These are phyloP conservation scores for Pinctada fucata DNA, from an alignment of 2,888 invertebrate genomes.

Conservation along the genomic window DNA sequence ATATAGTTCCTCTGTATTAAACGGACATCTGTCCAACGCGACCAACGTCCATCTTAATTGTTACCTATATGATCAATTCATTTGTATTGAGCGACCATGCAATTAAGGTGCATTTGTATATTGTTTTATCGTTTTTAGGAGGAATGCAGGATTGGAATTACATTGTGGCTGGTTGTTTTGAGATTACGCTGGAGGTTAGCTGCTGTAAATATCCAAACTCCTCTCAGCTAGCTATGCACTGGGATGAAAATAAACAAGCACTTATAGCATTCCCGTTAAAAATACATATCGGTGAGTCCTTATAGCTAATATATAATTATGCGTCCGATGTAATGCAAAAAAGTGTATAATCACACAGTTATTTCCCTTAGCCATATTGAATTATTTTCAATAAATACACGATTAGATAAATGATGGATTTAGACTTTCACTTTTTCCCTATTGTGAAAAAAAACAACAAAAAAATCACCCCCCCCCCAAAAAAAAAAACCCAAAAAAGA, in stretches of 20 bases:
- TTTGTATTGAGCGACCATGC: no score
- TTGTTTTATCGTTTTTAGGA: constrained; percentile 78
- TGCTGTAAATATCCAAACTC: constrained; percentile 95
- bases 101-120: no score
- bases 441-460: not conserved
- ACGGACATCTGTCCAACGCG: no score
- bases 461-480: not conserved
- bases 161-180: constrained; percentile 94
- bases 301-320: not conserved
- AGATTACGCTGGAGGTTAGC: constrained; percentile 94
- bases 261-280: constrained; percentile 60
- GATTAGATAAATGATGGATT: not conserved
- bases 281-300: constrained; percentile 58
- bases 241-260: constrained; percentile 92
- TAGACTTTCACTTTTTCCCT: no score
- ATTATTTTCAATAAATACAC: no score
- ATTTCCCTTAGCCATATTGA: no score
- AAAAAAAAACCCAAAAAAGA: constrained; percentile 2
- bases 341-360: no score
- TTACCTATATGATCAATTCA: no score
- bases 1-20: no score
- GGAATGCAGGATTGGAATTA: constrained; percentile 98
- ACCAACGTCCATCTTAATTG: no score
- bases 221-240: constrained; percentile 87
- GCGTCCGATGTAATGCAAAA: no score